Conservation (phyloP, 2,113 vertebrate species). For the Grallaria varia region DNA sequence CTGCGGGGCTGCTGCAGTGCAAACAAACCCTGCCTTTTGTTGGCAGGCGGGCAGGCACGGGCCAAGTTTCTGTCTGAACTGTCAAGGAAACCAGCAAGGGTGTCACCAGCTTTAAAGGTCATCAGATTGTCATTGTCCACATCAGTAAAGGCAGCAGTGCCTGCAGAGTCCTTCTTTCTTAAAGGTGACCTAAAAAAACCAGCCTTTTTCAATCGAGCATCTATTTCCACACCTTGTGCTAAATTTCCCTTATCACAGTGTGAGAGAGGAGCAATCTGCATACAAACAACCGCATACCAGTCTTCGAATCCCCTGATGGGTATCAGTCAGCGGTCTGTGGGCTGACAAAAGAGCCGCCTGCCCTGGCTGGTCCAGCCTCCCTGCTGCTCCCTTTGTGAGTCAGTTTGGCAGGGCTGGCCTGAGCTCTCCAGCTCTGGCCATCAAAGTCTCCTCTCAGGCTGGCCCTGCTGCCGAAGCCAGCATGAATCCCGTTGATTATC, state of each 20-base stretch:
- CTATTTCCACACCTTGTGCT: constrained; percentile 14
- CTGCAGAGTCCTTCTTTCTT: constrained; percentile 12
- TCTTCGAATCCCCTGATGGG: background rate
- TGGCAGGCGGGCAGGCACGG: background rate
- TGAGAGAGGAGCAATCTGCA: constrained; percentile 12
- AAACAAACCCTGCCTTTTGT: background rate
- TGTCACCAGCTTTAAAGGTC: constrained; percentile 41
- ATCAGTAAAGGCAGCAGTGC: background rate
- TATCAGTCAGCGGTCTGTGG: background rate
- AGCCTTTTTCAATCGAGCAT: background rate
- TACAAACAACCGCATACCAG: constrained; percentile 35
- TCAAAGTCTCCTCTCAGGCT: constrained; percentile 35
- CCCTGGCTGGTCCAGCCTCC: background rate
- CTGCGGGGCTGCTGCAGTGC: background rate
- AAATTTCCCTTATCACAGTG: background rate
- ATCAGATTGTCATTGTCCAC: constrained; percentile 28
- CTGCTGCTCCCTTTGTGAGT: constrained; percentile 34
- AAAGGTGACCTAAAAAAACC: background rate
- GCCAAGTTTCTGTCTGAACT: background rate
- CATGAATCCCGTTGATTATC: background rate
- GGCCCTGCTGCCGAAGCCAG: background rate
- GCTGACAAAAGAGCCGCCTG: background rate
- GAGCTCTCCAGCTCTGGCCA: background rate
- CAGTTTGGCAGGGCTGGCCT: background rate
- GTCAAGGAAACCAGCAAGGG: background rate